phyloP scores from a whole-genome alignment of 2,113 vertebrate genomes.

The Microcebus griseorufus region DNA sequence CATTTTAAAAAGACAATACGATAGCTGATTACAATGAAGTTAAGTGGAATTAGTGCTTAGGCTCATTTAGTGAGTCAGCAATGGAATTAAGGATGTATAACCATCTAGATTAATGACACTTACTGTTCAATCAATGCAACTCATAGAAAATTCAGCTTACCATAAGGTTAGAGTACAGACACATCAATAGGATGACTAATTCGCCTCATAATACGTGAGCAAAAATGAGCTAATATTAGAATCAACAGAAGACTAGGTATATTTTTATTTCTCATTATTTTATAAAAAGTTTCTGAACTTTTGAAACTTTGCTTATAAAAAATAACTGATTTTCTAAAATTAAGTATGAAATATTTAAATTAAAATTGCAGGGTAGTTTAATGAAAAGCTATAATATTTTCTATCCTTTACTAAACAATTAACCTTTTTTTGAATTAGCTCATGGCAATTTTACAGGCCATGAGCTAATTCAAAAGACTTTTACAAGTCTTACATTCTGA shows the following conservation, averaged over 20 bases:
- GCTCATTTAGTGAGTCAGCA: neutral
- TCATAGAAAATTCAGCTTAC: neutral
- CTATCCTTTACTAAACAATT: neutral
- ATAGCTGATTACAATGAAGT: neutral
- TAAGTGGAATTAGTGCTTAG: neutral
- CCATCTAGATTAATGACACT: neutral
- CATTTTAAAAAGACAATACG: neutral
- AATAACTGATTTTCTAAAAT: neutral
- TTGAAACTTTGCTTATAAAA: neutral
- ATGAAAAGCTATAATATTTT: neutral
- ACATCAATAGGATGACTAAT: neutral
- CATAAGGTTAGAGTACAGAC: neutral
- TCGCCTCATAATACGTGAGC: neutral
- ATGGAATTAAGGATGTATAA: neutral
- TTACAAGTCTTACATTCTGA: neutral
- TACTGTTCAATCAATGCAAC: neutral
- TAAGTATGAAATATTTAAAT: neutral
- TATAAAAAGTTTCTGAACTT: neutral
- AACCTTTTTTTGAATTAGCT: neutral
- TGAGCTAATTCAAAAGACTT: no score
- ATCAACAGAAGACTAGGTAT: neutral
- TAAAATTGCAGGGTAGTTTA: neutral
- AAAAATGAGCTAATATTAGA: neutral
- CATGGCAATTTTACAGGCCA: neutral
- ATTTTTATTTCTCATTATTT: no score